These are phyloP conservation scores for Megaleporinus macrocephalus DNA, from an alignment of 2,113 vertebrate species.

Conservation along the genomic window DNA sequence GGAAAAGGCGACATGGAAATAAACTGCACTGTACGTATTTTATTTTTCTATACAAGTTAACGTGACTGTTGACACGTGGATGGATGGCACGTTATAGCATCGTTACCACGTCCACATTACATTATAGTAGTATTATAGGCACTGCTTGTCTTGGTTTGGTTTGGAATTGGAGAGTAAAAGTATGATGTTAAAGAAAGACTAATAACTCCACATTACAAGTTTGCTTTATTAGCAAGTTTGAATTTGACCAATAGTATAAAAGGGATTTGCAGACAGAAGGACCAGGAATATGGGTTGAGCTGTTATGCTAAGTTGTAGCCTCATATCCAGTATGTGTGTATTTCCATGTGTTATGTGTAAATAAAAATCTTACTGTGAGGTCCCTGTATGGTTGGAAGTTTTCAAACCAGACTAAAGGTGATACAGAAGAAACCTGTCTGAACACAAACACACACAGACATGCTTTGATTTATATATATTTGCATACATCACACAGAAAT, in stretches of 20 bases:
- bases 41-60: neutral
- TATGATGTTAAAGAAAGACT: neutral
- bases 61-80: neutral
- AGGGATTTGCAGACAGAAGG: neutral
- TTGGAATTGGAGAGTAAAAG: neutral
- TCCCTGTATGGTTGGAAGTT: constrained; percentile 8
- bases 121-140: neutral
- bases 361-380: constrained; percentile 52
- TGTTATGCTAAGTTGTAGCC: constrained; percentile 14
- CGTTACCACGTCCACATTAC: neutral
- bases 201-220: neutral
- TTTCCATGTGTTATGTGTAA: constrained; percentile 50
- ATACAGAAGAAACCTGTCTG: neutral
- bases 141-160: neutral
- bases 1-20: neutral
- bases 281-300: neutral
- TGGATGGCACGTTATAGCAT: neutral
- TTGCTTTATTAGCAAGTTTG: neutral
- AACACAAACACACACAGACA: neutral
- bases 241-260: neutral
- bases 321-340: constrained; percentile 39
- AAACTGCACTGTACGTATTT: neutral
- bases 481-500: no score
- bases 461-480: neutral
- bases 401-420: neutral